Evolutionary conservation across 2,113 vertebrate genomes (phyloP).

Genomic region (Mirza zaza): DNA sequence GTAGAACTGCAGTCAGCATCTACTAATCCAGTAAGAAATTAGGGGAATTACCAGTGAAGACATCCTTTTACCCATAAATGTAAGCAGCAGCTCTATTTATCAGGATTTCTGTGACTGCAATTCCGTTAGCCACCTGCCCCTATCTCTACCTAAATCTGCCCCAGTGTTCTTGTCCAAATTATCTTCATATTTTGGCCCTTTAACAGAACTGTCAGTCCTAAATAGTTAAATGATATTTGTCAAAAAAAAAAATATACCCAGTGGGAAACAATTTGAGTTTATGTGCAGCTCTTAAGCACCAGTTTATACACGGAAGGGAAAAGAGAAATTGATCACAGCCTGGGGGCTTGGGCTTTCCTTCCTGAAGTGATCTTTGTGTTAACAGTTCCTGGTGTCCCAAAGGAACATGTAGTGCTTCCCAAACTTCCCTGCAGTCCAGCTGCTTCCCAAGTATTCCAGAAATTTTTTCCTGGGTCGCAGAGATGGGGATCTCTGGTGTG

Average conservation of each 20-base stretch:
- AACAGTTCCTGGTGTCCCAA: neutral
- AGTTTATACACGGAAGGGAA: neutral
- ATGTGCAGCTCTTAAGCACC: neutral
- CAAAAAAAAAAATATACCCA: neutral
- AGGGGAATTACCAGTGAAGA: neutral
- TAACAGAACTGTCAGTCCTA: neutral
- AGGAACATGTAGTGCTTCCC: neutral
- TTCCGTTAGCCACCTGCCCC: neutral
- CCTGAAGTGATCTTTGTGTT: neutral
- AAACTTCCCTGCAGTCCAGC: neutral
- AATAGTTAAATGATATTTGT: neutral
- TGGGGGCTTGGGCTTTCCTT: neutral
- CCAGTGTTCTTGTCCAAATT: neutral
- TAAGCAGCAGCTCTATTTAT: neutral
- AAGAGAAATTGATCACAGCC: neutral
- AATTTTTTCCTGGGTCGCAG: neutral
- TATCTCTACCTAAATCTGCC: neutral
- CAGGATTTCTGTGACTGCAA: neutral
- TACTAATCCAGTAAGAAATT: neutral
- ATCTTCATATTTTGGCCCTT: neutral
- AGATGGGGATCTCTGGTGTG: neutral
- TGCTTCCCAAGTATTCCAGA: neutral
- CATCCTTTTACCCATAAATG: neutral
- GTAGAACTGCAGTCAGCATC: fast-evolving
- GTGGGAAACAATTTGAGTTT: neutral